These are phyloP conservation scores for Poeciliopsis turneri DNA, from an alignment of 2,797 vertebrate species.

Conservation along the genomic window DNA sequence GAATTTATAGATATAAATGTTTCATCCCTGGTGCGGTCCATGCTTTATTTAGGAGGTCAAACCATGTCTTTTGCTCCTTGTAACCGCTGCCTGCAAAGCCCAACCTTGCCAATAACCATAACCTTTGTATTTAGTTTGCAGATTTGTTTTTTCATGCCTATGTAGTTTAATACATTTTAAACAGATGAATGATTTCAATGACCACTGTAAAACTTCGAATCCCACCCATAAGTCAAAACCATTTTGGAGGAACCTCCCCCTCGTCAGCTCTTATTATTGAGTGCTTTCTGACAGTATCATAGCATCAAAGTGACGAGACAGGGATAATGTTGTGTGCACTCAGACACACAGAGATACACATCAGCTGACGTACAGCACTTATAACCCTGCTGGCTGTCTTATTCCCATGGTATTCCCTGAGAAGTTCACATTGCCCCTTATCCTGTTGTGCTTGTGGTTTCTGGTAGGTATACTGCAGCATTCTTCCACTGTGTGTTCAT, in stretches of 20 bases:
- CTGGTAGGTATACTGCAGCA: conserved; percentile 75
- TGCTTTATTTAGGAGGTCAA: neutral
- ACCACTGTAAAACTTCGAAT: conserved; percentile 12
- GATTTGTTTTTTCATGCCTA: neutral
- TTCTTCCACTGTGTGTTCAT: conserved; percentile 81
- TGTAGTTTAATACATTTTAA: neutral
- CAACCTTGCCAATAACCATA: neutral
- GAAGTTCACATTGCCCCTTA: conserved; percentile 63
- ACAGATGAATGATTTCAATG: neutral
- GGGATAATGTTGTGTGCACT: conserved; percentile 11
- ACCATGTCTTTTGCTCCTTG: neutral
- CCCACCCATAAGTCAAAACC: conserved; percentile 24
- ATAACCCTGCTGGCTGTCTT: conserved; percentile 49
- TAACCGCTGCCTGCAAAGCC: neutral
- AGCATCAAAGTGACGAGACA: conserved; percentile 49
- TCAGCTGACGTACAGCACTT: conserved; percentile 41
- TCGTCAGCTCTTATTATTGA: conserved; percentile 42
- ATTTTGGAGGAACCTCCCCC: conserved; percentile 32
- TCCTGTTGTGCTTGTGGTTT: conserved; percentile 80
- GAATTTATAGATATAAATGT: neutral
- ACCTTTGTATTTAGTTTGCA: neutral
- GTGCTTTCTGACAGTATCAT: conserved; percentile 33
- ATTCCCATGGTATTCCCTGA: conserved; percentile 68
- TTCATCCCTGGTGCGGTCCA: neutral
- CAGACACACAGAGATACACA: conserved; percentile 32